Evolutionary conservation across 1,140 invertebrate species (phyloP).

Genomic region (Theocolax elegans): DNA sequence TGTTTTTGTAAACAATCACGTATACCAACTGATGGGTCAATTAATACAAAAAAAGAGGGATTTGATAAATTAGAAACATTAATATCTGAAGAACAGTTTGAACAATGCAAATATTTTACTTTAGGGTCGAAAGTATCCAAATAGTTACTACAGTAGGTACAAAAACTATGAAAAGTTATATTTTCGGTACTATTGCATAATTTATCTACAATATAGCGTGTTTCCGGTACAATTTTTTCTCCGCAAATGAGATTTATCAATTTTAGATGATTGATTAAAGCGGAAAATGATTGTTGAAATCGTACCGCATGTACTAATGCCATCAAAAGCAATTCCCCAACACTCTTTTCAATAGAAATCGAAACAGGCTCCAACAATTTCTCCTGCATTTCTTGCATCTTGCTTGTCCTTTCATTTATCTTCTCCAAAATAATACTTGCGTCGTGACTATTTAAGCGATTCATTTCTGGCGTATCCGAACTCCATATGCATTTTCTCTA

Average conservation of each 20-base stretch:
- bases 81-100: not conserved
- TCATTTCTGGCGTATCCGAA: not conserved
- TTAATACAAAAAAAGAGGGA: not conserved
- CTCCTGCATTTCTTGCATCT: not conserved
- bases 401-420: no score
- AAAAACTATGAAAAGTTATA: not conserved
- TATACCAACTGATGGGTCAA: not conserved
- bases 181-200: not conserved
- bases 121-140: not conserved
- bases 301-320: not conserved
- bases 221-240: not conserved
- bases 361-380: not conserved
- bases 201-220: not conserved
- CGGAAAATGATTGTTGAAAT: not conserved
- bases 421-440: not conserved
- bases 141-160: not conserved
- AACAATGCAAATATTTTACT: not conserved
- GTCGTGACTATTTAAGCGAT: not conserved
- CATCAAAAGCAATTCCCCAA: slow-evolving; percentile 42
- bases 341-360: not conserved
- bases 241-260: not conserved
- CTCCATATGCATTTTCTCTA: not conserved
- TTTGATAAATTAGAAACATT: not conserved
- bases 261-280: not conserved
- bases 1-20: not conserved